Percentiles rank a stretch among this genome's conserved stretches.
Conservation (phyloP, 92 coral and sea anemone genomes). For the Desmophyllum pertusum region DNA sequence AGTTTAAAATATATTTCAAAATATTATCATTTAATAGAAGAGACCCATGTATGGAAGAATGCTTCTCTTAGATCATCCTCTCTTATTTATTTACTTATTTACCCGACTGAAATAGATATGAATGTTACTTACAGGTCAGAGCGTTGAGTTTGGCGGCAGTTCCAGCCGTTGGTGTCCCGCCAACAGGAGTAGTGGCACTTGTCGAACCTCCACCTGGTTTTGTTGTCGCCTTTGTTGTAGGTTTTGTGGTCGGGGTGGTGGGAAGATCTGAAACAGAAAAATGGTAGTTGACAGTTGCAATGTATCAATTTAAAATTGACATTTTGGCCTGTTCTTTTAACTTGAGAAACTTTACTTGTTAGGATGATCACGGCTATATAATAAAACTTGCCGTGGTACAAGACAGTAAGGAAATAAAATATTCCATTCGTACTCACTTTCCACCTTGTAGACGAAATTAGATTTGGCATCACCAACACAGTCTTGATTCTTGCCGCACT, state of each 20-base stretch:
- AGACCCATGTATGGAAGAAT: too few relatives aligned
- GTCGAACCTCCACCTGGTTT: constrained; percentile 10
- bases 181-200: constrained; percentile 4
- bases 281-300: not conserved
- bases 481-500: constrained; percentile 20
- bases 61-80: too few relatives aligned
- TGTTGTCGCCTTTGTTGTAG: constrained; percentile 26
- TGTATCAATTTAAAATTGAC: too few relatives aligned
- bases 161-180: not conserved
- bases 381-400: too few relatives aligned
- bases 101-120: not conserved
- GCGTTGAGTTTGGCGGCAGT: constrained; percentile 24
- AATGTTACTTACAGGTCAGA: constrained; percentile 24
- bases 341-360: too few relatives aligned
- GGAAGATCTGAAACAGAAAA: constrained; percentile 25
- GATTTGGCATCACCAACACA: constrained; percentile 28
- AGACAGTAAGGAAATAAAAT: not conserved
- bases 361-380: not conserved
- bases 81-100: not conserved
- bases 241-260: constrained; percentile 38
- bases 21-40: too few relatives aligned
- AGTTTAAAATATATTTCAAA: too few relatives aligned
- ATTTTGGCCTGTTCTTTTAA: not conserved
- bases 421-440: constrained; percentile 12
- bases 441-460: constrained; percentile 39